Evolutionary conservation across 2,888 invertebrate genomes (phyloP), one percentile per base, ranked within the genome.

Genomic region (Dynastes tityus): DNA sequence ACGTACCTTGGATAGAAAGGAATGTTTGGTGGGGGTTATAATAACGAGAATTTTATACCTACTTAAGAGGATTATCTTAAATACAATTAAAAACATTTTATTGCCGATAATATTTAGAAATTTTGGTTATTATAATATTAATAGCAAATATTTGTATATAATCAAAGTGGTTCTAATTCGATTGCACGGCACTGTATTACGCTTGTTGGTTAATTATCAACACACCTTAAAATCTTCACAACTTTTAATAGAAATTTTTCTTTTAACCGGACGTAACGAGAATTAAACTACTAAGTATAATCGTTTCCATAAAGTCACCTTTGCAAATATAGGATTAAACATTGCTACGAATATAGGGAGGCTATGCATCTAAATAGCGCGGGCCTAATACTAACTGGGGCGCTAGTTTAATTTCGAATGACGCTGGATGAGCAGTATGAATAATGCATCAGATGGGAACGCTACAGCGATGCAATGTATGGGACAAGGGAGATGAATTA

Each of bases 371-470:
- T 71, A 71, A 58, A 71, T 71, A n/a, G 9, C 29, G 37, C 22
- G 55, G 37, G 58, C 6, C 16, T 53, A 16, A 45, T 55, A n/a
- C 71, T 40, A 32, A 55, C 45, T 71, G 71, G 55, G 51, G 6
- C 71, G 6, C 71, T 37, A 37, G 55, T 71, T 71, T 71, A 71
- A 71, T 71, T 71, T 55, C 37, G 58, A 71, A 71, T 58, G 58
- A 58, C 16, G 22, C 55, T 55, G 71, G 71, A 40, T 58, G 58
- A 71, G 32, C n/a, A 22, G 55, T 58, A 55, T 71, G 71, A 71
- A 71, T 71, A 71, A 71, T 71, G 71, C 71, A 71, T 71, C 71
- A 71, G 37, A 55, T 55, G 71, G 71, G 58, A 71, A 58, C 29
- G 32, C 37, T 27, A 40, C 9, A 37, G 71, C 22, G 37, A 71